These are phyloP conservation scores for Hylaeus volcanicus DNA, from an alignment of 1,140 invertebrate genomes.

Conservation along the genomic window DNA sequence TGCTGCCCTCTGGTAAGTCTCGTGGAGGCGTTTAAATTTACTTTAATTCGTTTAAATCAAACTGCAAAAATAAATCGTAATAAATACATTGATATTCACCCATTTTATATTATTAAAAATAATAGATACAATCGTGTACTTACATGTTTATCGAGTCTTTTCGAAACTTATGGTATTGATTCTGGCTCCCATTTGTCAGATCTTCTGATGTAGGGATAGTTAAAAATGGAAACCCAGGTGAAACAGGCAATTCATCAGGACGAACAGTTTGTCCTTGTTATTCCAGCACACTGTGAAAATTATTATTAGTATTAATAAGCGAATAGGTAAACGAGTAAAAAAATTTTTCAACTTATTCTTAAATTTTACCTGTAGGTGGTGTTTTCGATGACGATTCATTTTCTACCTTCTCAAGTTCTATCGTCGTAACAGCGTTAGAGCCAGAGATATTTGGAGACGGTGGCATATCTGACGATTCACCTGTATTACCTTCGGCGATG, in stretches of 20 bases:
- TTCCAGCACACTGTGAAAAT: neutral
- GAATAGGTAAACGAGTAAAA: neutral
- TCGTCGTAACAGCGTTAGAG: conserved; percentile 51
- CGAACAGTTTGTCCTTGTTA: conserved; percentile 80
- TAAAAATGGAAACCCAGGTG: conserved; percentile 86
- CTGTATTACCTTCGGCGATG: conserved; percentile 82
- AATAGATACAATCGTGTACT: no score
- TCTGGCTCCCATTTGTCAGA: neutral
- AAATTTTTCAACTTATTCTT: neutral
- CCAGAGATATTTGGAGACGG: conserved; percentile 83
- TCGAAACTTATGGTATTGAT: no score
- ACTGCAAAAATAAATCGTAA: no score
- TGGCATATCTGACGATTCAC: conserved; percentile 93
- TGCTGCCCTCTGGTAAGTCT: no score
- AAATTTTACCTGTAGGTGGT: conserved; percentile 50
- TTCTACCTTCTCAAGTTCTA: conserved; percentile 70
- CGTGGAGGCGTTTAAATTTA: no score
- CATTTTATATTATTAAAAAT: no score
- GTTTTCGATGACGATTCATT: neutral
- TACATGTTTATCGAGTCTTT: no score
- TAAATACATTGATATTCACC: no score
- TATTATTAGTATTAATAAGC: neutral
- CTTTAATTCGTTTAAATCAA: no score
- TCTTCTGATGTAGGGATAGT: conserved; percentile 43
- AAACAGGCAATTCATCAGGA: conserved; percentile 92